Conservation (phyloP, 2,888 invertebrate species). For the Alcis repandata region DNA sequence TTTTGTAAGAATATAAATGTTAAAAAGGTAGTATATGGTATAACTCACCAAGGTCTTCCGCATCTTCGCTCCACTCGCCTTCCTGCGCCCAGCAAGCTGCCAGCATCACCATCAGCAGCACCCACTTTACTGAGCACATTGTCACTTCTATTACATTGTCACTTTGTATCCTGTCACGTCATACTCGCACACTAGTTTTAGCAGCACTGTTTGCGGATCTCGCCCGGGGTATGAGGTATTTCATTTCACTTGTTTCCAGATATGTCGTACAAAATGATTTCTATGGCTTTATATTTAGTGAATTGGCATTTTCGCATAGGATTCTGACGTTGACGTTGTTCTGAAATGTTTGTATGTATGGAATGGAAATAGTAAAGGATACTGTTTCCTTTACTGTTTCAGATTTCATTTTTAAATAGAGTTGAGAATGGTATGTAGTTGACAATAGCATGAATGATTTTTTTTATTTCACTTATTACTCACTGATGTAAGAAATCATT, state of each 20-base stretch:
- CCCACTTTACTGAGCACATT: conserved; percentile 81
- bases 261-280: conserved; percentile 9
- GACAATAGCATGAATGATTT: no score
- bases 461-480: no score
- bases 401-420: no score
- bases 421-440: no score
- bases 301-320: conserved; percentile 8
- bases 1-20: not conserved
- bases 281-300: conserved; percentile 10
- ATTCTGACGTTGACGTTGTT: conserved; percentile 7
- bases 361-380: no score
- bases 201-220: conserved; percentile 48
- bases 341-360: conserved; percentile 8
- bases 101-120: conserved; percentile 75
- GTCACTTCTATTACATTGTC: conserved; percentile 64
- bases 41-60: conserved; percentile 78
- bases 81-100: conserved; percentile 82
- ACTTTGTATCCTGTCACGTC: conserved; percentile 48
- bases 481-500: no score
- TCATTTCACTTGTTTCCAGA: conserved; percentile 29
- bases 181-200: conserved; percentile 46
- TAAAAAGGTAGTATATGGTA: no score
- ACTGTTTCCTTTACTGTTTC: no score
- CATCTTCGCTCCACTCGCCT: conserved; percentile 83
- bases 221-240: conserved; percentile 34